phyloP scores from a whole-genome alignment of 2,113 vertebrate species.

The Amblyornis subalaris region DNA sequence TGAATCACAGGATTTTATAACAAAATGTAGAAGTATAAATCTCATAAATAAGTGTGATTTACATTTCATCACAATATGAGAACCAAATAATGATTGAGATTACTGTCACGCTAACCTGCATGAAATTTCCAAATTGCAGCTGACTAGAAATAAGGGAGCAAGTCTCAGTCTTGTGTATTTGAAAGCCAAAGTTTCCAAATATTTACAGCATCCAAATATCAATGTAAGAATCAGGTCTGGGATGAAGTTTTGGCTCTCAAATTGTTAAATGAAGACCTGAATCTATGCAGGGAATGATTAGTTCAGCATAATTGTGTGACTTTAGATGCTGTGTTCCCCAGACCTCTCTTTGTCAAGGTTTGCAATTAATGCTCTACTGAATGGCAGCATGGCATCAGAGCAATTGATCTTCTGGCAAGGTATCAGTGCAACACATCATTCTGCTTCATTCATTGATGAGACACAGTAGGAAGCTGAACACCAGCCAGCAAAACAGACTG shows the following conservation, averaged over 20 bases:
- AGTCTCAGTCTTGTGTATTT: background rate
- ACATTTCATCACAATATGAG: background rate
- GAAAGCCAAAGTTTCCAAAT: background rate
- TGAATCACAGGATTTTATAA: background rate
- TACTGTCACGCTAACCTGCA: background rate
- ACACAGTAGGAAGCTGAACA: background rate
- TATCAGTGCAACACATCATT: background rate
- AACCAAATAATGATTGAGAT: background rate
- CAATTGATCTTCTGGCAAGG: background rate
- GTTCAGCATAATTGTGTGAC: background rate
- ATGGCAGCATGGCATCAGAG: background rate
- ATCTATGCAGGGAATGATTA: background rate
- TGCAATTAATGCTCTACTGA: background rate
- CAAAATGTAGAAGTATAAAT: background rate
- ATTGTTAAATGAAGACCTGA: background rate
- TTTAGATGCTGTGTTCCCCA: background rate
- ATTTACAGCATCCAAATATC: background rate
- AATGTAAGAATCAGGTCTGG: background rate
- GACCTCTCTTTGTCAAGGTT: background rate
- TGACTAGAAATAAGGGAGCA: background rate
- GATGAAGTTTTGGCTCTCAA: background rate
- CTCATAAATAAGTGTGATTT: background rate
- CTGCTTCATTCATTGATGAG: background rate
- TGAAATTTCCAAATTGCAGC: background rate
- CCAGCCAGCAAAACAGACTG: background rate